Evolutionary conservation across 2,888 invertebrate species (phyloP).

Genomic region (Stenchaetothrips biformis): DNA sequence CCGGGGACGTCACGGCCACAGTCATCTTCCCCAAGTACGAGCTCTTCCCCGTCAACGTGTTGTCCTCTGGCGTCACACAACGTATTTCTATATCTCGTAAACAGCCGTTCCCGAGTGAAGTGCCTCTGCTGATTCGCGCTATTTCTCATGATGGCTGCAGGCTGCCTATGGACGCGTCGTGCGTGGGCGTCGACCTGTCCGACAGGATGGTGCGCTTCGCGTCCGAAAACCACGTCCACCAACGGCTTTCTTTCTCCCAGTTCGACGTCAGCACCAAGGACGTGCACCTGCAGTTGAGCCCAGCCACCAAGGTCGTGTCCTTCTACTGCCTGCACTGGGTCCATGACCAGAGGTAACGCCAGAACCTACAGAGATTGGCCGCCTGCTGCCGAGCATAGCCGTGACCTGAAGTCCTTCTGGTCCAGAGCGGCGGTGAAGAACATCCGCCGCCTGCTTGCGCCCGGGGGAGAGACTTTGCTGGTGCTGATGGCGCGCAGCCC

Average conservation of each 20-base stretch:
- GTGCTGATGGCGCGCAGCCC: slow-evolving; percentile 65
- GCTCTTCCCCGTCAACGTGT: too few relatives aligned
- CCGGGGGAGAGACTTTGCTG: slow-evolving; percentile 63
- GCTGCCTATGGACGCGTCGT: not conserved
- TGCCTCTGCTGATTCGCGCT: too few relatives aligned
- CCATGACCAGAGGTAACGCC: slow-evolving; percentile 65
- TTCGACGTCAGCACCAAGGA: slow-evolving; percentile 55
- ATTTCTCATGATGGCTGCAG: too few relatives aligned
- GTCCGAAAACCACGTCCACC: slow-evolving; percentile 48
- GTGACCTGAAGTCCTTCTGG: not conserved
- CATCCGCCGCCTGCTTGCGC: slow-evolving; percentile 60
- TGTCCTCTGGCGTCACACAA: too few relatives aligned
- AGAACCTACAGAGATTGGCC: too few relatives aligned
- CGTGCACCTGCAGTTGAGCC: slow-evolving; percentile 38
- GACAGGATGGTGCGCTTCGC: slow-evolving; percentile 66
- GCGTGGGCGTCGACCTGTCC: slow-evolving; percentile 64
- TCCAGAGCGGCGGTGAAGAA: slow-evolving; percentile 59
- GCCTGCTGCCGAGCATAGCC: too few relatives aligned
- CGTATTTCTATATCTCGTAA: too few relatives aligned
- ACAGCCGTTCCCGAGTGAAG: too few relatives aligned
- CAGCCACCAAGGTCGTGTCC: slow-evolving; percentile 66
- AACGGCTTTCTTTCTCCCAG: slow-evolving; percentile 45
- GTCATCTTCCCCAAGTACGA: slow-evolving; percentile 59
- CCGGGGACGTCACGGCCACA: slow-evolving; percentile 42
- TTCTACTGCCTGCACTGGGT: slow-evolving; percentile 80